Conservation (phyloP, 2,797 vertebrate genomes). For the Cirrhinus molitorella region DNA sequence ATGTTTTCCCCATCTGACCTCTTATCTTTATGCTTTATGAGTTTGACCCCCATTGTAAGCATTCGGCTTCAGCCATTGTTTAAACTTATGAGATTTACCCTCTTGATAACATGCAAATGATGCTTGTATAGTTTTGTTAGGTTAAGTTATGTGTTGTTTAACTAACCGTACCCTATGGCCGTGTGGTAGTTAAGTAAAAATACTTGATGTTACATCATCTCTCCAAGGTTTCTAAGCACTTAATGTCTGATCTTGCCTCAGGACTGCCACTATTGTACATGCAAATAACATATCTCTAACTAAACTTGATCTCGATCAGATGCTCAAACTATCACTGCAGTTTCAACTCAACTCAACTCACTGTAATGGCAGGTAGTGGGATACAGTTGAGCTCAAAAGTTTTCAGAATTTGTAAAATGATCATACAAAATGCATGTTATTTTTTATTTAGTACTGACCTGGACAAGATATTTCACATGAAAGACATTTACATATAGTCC, state of each 20-base stretch:
- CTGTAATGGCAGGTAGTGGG: too few species aligned
- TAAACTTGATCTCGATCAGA: too few species aligned
- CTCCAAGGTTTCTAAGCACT: background rate
- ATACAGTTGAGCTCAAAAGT: too few species aligned
- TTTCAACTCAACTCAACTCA: too few species aligned
- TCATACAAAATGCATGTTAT: too few species aligned
- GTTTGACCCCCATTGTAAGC: conserved; percentile 26
- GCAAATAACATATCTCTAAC: background rate
- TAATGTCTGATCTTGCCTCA: too few species aligned
- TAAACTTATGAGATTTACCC: conserved; percentile 21
- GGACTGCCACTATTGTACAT: background rate
- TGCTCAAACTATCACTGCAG: too few species aligned
- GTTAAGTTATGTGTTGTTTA: background rate
- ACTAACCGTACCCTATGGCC: background rate
- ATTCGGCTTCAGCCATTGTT: conserved; percentile 27
- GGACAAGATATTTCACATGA: too few species aligned
- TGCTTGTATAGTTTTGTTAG: background rate
- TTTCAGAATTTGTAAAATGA: too few species aligned
- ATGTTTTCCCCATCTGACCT: conserved; percentile 52
- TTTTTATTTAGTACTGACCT: too few species aligned
- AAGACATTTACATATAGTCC: too few species aligned
- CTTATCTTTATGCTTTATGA: conserved; percentile 41
- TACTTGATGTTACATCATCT: background rate
- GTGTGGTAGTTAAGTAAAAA: background rate
- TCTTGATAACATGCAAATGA: conserved; percentile 5